Evolutionary conservation across 2,113 vertebrate genomes (phyloP).

Genomic region (Pogona vitticeps): DNA sequence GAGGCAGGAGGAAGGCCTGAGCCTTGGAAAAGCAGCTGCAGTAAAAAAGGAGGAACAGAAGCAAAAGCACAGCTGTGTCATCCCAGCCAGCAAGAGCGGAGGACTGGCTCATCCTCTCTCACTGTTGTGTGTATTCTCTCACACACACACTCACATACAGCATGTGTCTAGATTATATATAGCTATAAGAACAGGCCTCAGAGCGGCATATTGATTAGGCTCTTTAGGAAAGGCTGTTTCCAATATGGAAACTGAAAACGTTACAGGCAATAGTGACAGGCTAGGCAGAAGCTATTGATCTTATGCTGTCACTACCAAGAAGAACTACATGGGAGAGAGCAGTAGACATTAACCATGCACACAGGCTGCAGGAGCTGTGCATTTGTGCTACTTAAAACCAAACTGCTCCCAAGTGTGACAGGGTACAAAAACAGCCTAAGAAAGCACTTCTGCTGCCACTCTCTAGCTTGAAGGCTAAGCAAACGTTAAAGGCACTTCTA

Average conservation of each 20-base stretch:
- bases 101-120: conserved; percentile 64
- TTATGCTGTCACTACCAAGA: conserved; percentile 55
- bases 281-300: conserved; percentile 65
- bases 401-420: conserved; percentile 8
- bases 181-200: conserved; percentile 70
- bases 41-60: conserved; percentile 50
- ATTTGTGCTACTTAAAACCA: conserved; percentile 15
- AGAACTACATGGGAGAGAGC: conserved; percentile 49
- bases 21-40: conserved; percentile 54
- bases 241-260: conserved; percentile 68
- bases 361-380: conserved; percentile 32
- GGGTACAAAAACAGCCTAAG: neutral
- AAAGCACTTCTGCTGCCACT: neutral
- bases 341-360: conserved; percentile 46
- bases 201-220: conserved; percentile 69
- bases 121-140: neutral
- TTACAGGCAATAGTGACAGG: conserved; percentile 65
- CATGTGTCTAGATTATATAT: conserved; percentile 69
- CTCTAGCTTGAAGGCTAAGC: conserved; percentile 28
- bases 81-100: conserved; percentile 54
- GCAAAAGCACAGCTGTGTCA: conserved; percentile 50
- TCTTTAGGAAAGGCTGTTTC: conserved; percentile 75
- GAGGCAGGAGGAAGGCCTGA: conserved; percentile 33
- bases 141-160: conserved; percentile 50
- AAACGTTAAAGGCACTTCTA: neutral